A percentile compares a stretch with the other conserved stretches of the same genome.
Evolutionary conservation across 2,888 invertebrate species (phyloP).

Genomic region (Sesamia inferens): DNA sequence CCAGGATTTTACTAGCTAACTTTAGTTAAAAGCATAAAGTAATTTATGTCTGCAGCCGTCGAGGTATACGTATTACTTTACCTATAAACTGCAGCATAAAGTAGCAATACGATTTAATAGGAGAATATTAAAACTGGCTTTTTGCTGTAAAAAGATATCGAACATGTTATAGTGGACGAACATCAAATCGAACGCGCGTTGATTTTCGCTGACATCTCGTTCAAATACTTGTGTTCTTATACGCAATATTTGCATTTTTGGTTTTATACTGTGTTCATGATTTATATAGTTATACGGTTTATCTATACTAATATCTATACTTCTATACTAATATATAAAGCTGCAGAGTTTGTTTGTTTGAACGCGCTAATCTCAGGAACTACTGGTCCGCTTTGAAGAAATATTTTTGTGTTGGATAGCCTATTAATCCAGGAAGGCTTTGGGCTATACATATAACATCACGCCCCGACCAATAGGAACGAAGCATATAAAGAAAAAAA

Average conservation of each 20-base stretch:
- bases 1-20: conserved; percentile 7
- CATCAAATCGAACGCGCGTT: conserved; percentile 17
- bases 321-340: too few species aligned
- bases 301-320: too few species aligned
- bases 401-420: too few species aligned
- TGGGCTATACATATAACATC: too few species aligned
- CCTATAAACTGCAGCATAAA: conserved; percentile 16
- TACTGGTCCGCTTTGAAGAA: too few species aligned
- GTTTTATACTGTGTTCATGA: background rate
- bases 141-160: conserved; percentile 12
- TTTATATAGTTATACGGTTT: conserved; percentile 5
- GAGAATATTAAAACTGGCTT: conserved; percentile 21
- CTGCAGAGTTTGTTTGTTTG: too few species aligned
- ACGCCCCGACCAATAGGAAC: too few species aligned
- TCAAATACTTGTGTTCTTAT: conserved; percentile 8
- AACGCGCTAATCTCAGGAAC: too few species aligned
- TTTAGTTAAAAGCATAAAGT: conserved; percentile 13
- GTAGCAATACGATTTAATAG: conserved; percentile 33
- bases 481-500: too few species aligned
- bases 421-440: too few species aligned
- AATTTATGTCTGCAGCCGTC: background rate
- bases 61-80: background rate
- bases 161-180: conserved; percentile 26
- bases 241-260: conserved; percentile 27
- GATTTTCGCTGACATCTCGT: conserved; percentile 30